Percentiles rank a stretch among this genome's conserved stretches.
Conservation (phyloP, 1,140 invertebrate species). For the Lepidurus apus region DNA sequence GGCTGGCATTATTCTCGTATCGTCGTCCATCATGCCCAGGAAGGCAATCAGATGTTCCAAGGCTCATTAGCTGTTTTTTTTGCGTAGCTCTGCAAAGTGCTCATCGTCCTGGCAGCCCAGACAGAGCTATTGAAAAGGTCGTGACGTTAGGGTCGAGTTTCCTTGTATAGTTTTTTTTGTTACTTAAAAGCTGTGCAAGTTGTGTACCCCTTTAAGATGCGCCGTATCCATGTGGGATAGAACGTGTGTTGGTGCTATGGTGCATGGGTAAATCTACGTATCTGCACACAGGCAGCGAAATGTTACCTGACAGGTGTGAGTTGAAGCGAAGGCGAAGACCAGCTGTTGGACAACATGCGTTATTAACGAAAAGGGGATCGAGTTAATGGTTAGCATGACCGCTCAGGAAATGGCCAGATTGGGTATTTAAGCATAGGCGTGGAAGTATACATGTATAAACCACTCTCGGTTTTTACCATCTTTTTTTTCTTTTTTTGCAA, state of each 20-base stretch:
- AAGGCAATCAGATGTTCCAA: too few relatives aligned
- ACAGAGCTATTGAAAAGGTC: too few relatives aligned
- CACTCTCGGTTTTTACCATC: neutral
- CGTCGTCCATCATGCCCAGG: too few relatives aligned
- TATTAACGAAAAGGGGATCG: neutral
- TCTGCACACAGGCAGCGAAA: neutral
- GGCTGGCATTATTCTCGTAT: too few relatives aligned
- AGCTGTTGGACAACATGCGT: neutral
- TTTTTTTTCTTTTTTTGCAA: neutral
- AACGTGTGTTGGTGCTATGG: neutral
- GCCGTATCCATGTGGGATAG: neutral
- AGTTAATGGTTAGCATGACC: neutral
- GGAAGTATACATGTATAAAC: neutral
- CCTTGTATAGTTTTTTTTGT: too few relatives aligned
- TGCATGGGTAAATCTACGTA: neutral
- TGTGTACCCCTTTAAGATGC: too few relatives aligned
- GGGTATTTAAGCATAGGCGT: neutral
- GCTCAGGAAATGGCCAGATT: neutral
- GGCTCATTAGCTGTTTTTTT: too few relatives aligned
- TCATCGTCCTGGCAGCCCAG: too few relatives aligned
- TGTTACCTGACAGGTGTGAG: neutral
- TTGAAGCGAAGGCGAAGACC: neutral
- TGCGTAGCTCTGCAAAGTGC: too few relatives aligned
- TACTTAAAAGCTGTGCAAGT: too few relatives aligned
- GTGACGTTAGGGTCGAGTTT: too few relatives aligned